Evolutionary conservation across 2,888 invertebrate species (phyloP).

Genomic region (Drosophila kokeensis): DNA sequence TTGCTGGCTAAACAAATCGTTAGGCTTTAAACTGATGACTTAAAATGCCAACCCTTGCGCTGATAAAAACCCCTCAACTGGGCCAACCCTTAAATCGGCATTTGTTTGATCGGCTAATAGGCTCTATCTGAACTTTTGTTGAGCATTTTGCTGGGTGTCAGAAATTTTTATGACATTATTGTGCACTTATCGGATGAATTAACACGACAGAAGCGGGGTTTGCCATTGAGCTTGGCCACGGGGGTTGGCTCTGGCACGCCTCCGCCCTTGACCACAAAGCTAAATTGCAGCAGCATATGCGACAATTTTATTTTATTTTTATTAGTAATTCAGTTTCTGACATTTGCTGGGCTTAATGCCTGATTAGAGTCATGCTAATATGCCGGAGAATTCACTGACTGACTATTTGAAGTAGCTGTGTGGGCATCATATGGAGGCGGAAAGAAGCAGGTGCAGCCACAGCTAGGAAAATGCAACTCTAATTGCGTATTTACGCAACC

Average conservation of each 20-base stretch:
- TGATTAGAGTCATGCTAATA: conserved; percentile 60
- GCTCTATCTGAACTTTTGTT: conserved; percentile 46
- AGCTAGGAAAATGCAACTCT: conserved; percentile 37
- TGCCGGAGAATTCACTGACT: conserved; percentile 7
- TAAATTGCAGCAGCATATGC: conserved; percentile 79
- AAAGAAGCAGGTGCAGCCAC: not conserved
- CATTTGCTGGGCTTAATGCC: conserved; percentile 54
- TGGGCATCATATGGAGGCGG: not conserved
- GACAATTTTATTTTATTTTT: conserved; percentile 68
- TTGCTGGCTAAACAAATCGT: conserved; percentile 58
- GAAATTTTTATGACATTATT: conserved; percentile 78
- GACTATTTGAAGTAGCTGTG: conserved; percentile 1
- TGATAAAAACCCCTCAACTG: conserved; percentile 7
- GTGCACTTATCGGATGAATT: conserved; percentile 84
- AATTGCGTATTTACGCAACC: conserved; percentile 75
- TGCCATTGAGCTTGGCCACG: conserved; percentile 3
- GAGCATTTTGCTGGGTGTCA: conserved; percentile 26
- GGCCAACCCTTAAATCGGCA: conserved; percentile 20
- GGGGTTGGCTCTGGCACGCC: conserved; percentile 28
- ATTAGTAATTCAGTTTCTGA: conserved; percentile 41
- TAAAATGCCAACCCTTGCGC: conserved; percentile 14
- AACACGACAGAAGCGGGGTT: conserved; percentile 62
- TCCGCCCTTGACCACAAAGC: conserved; percentile 54
- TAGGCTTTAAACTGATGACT: conserved; percentile 39
- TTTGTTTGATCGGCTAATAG: conserved; percentile 47